Conservation (phyloP, 2,113 vertebrate species). For the Lethenteron reissneri region DNA sequence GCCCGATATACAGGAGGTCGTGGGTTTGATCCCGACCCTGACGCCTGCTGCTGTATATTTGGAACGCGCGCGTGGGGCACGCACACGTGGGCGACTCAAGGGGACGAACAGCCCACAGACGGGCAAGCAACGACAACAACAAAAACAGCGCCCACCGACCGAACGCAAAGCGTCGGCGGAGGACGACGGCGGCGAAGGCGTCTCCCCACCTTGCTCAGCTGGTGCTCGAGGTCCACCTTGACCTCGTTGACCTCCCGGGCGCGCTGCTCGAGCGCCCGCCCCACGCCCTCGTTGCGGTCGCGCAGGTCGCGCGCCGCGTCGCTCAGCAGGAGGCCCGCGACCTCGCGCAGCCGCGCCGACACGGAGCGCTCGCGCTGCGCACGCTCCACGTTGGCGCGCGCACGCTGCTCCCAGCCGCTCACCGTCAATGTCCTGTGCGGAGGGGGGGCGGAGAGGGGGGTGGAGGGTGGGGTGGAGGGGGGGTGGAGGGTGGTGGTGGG, state of each 20-base stretch:
- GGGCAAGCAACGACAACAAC: too few relatives aligned
- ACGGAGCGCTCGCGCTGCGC: conserved; percentile 33
- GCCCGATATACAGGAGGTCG: too few relatives aligned
- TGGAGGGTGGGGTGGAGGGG: not conserved
- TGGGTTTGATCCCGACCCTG: too few relatives aligned
- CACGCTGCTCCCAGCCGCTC: conserved; percentile 34
- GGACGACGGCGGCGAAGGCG: too few relatives aligned
- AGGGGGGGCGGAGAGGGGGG: conserved; percentile 32
- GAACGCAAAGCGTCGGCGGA: too few relatives aligned
- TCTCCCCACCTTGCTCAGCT: conserved; percentile 25
- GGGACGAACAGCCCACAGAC: too few relatives aligned
- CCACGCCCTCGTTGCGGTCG: conserved; percentile 28
- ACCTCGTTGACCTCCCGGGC: conserved; percentile 31
- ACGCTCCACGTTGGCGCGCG: conserved; percentile 33
- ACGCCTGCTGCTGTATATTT: too few relatives aligned
- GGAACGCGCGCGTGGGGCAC: too few relatives aligned
- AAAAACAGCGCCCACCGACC: too few relatives aligned
- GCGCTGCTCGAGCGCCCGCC: conserved; percentile 23
- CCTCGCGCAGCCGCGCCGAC: conserved; percentile 28
- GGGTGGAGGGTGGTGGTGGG: not conserved
- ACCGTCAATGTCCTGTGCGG: conserved; percentile 8
- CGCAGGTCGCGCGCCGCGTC: conserved; percentile 41
- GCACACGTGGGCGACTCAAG: too few relatives aligned
- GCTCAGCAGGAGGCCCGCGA: conserved; percentile 37
- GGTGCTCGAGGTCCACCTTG: conserved; percentile 31